Conservation (phyloP, 2,113 vertebrate genomes). For the Tamias sibiricus region DNA sequence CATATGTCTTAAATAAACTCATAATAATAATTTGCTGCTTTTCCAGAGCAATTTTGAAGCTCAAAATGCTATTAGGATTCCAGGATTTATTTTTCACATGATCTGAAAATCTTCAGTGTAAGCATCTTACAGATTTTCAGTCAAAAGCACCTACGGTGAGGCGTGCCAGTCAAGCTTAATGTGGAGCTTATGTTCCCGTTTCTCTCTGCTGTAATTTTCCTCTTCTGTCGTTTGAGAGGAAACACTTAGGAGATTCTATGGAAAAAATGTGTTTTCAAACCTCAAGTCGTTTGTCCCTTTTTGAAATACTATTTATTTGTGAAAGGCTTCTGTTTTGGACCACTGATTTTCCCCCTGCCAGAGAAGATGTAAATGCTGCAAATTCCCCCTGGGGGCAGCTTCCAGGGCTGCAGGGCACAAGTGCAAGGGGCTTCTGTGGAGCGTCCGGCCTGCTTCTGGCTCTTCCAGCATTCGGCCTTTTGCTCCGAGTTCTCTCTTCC, state of each 20-base stretch:
- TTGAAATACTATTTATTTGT: not conserved
- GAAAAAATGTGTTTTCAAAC: not conserved
- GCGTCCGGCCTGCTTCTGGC: not conserved
- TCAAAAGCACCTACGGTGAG: not conserved
- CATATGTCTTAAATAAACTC: conserved; percentile 29
- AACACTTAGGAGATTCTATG: not conserved
- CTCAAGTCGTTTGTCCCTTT: not conserved
- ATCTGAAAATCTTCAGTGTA: not conserved
- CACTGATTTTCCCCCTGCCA: not conserved
- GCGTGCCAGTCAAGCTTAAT: not conserved
- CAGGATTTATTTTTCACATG: conserved; percentile 18
- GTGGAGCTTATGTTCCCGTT: not conserved
- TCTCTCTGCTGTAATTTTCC: not conserved
- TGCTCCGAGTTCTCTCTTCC: not conserved
- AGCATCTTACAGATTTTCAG: not conserved
- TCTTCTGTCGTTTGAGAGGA: not conserved
- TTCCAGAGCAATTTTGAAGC: not conserved
- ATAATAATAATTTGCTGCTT: not conserved
- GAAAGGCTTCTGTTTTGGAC: not conserved
- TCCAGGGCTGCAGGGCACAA: accelerated
- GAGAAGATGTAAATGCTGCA: not conserved
- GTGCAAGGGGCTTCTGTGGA: accelerated
- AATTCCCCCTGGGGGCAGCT: accelerated
- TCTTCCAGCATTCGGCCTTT: not conserved
- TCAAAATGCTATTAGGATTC: not conserved